phyloP scores from a whole-genome alignment of 2,888 invertebrate genomes.

The Epistrophe eligans region DNA sequence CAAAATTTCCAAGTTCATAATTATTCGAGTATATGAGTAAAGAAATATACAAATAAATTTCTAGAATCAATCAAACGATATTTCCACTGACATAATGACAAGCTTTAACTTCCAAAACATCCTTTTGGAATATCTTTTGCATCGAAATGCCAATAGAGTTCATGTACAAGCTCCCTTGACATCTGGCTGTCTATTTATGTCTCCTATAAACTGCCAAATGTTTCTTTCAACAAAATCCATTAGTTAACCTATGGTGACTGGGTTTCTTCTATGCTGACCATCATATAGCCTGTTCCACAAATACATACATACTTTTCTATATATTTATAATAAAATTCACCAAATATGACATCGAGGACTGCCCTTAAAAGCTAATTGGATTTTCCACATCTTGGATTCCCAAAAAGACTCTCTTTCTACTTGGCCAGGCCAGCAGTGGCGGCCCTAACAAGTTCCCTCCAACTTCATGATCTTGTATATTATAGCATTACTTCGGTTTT shows the following conservation, averaged over 20 bases:
- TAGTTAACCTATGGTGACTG: neutral
- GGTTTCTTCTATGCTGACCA: slow-evolving; percentile 11
- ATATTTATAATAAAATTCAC: slow-evolving; percentile 59
- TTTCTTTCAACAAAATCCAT: neutral
- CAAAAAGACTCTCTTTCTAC: slow-evolving; percentile 18
- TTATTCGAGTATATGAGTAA: no score
- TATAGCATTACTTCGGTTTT: neutral
- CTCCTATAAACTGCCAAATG: slow-evolving; percentile 5
- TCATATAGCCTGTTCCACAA: neutral
- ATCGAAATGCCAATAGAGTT: slow-evolving; percentile 15
- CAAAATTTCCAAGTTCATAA: no score
- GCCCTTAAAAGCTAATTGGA: slow-evolving; percentile 70
- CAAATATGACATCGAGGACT: slow-evolving; percentile 62
- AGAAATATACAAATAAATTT: slow-evolving; percentile 10
- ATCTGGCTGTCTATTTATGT: slow-evolving; percentile 58
- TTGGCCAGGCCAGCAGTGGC: neutral
- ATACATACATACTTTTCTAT: slow-evolving; percentile 24
- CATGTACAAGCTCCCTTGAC: slow-evolving; percentile 13
- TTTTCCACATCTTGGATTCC: slow-evolving; percentile 34
- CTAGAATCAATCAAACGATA: slow-evolving; percentile 9
- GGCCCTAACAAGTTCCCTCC: slow-evolving; percentile 20
- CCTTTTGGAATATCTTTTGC: neutral
- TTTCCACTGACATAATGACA: slow-evolving; percentile 30
- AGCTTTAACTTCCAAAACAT: slow-evolving; percentile 5
- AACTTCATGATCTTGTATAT: neutral